Evolutionary conservation across 1,140 invertebrate genomes (phyloP).

Genomic region (Apis cerana): DNA sequence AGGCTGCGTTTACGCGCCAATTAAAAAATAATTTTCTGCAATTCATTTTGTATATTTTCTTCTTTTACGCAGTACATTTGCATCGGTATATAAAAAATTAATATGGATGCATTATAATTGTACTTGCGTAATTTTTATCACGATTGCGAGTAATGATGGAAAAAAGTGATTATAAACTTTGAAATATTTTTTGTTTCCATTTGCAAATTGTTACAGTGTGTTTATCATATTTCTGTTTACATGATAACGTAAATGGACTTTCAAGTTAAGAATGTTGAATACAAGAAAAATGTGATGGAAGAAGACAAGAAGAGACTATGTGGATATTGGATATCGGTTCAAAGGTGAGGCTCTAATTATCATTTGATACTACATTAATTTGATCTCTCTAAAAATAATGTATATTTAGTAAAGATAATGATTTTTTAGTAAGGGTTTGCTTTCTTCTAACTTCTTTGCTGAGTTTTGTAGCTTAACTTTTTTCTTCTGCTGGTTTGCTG

Average conservation of each 20-base stretch:
- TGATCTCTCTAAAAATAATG: slow-evolving; percentile 40
- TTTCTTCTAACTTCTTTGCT: slow-evolving; percentile 54
- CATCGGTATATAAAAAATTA: not conserved
- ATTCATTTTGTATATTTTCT: not conserved
- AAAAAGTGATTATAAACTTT: not conserved
- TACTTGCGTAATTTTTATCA: not conserved
- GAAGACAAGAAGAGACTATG: slow-evolving; percentile 42
- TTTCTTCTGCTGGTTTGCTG: slow-evolving; percentile 52
- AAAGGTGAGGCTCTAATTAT: slow-evolving; percentile 57
- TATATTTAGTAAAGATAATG: slow-evolving; percentile 39
- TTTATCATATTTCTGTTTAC: not conserved
- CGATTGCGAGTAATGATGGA: not conserved
- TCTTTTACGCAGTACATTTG: not conserved
- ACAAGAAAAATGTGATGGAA: not conserved
- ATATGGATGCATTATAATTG: not conserved
- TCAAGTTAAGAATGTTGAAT: not conserved
- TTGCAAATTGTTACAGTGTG: not conserved
- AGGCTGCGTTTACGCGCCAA: slow-evolving; percentile 20
- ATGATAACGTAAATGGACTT: not conserved
- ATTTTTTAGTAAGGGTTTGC: slow-evolving; percentile 57
- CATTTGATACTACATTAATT: slow-evolving; percentile 36
- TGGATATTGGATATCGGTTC: slow-evolving; percentile 11
- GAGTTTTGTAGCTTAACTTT: slow-evolving; percentile 59
- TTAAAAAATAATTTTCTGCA: not conserved
- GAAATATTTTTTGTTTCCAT: slow-evolving; percentile 17